phyloP scores from a whole-genome alignment of 2,888 invertebrate species.

The Eulithis testata region DNA sequence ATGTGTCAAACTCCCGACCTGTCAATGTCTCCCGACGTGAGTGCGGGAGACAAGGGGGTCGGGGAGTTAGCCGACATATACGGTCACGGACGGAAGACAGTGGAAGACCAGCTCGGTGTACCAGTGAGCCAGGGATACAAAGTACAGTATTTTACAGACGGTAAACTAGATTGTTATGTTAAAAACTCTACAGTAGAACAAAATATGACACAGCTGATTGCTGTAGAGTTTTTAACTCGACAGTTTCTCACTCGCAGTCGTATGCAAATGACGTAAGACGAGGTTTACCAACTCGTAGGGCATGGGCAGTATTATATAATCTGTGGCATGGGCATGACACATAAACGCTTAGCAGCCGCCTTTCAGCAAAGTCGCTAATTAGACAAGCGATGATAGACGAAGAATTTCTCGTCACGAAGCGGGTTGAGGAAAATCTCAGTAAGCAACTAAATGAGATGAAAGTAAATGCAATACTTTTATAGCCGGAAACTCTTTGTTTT shows the following conservation, averaged over 20 bases:
- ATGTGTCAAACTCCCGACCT: too few species aligned
- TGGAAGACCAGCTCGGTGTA: too few species aligned
- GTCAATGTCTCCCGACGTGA: too few species aligned
- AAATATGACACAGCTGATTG: not conserved
- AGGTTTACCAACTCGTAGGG: constrained; percentile 10
- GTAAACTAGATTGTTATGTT: not conserved
- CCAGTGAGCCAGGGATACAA: too few species aligned
- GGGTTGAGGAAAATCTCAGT: constrained; percentile 9
- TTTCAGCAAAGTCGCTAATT: constrained; percentile 32
- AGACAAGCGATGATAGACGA: constrained; percentile 13
- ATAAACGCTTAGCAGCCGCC: constrained; percentile 1
- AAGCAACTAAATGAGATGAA: not conserved
- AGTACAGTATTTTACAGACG: too few species aligned
- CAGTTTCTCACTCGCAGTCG: constrained; percentile 14
- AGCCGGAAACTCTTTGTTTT: not conserved
- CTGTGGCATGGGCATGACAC: constrained; percentile 4
- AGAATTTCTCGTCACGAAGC: constrained; percentile 6
- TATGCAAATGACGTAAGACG: constrained; percentile 23
- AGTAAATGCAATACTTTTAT: not conserved
- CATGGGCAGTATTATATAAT: too few species aligned
- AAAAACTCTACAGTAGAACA: too few species aligned
- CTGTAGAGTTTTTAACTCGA: too few species aligned
- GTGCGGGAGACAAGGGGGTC: too few species aligned
- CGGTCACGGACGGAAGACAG: too few species aligned
- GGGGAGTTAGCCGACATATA: too few species aligned